phyloP scores from a whole-genome alignment of 2,797 vertebrate genomes.

The Anabas testudineus region DNA sequence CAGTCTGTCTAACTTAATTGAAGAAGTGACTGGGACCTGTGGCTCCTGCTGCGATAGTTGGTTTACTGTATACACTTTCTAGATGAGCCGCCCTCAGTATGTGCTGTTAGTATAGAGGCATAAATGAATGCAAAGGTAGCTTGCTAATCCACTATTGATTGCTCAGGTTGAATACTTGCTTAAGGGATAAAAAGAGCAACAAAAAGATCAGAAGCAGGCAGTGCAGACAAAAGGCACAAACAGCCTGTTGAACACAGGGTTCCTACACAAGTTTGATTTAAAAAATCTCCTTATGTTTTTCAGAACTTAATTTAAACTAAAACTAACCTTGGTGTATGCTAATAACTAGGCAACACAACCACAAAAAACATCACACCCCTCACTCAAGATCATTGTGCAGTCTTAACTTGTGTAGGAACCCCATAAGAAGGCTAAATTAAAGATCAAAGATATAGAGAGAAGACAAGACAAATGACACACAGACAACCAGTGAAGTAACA shows the following conservation, averaged over 20 bases:
- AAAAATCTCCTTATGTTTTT: neutral
- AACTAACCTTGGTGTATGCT: neutral
- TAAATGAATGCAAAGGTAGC: neutral
- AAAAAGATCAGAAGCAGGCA: slow-evolving; percentile 46
- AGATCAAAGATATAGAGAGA: slow-evolving; percentile 11
- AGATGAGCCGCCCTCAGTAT: neutral
- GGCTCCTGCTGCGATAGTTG: neutral
- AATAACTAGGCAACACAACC: neutral
- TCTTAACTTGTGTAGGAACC: slow-evolving; percentile 51
- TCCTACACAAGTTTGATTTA: slow-evolving; percentile 42
- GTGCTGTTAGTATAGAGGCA: slow-evolving; percentile 6
- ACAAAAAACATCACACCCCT: neutral
- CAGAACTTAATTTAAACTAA: neutral
- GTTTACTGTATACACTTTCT: neutral
- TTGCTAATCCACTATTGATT: too few relatives aligned
- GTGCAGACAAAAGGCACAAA: slow-evolving; percentile 33
- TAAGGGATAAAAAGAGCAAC: slow-evolving; percentile 40
- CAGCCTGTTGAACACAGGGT: slow-evolving; percentile 15
- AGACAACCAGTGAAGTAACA: slow-evolving; percentile 30
- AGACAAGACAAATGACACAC: slow-evolving; percentile 39
- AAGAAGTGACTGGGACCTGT: neutral
- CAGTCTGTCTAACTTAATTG: neutral
- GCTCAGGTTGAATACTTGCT: slow-evolving; percentile 24
- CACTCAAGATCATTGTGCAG: neutral
- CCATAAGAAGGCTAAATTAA: neutral